Conservation (phyloP, 2,888 invertebrate genomes). For the Campoletis raptor region DNA sequence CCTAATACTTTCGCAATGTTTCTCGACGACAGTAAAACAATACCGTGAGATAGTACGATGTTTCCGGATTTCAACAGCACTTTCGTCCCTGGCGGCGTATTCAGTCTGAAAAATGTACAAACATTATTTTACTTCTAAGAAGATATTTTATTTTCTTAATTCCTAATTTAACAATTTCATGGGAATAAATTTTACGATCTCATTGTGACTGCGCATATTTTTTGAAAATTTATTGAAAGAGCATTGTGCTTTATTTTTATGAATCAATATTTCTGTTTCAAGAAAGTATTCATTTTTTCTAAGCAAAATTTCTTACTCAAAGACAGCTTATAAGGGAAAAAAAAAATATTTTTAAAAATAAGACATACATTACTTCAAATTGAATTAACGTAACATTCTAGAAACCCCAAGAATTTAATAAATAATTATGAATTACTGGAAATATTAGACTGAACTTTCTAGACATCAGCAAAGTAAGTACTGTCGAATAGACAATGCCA, state of each 20-base stretch:
- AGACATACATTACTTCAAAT: not conserved
- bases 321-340: too few species aligned
- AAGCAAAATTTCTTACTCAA: too few species aligned
- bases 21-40: conserved; percentile 89
- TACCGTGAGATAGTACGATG: conserved; percentile 89
- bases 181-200: not conserved
- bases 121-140: not conserved
- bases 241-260: too few species aligned
- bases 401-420: not conserved
- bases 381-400: not conserved
- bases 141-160: not conserved
- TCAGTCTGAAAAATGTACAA: conserved; percentile 86
- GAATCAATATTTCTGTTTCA: too few species aligned
- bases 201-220: not conserved
- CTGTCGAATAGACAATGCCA: not conserved
- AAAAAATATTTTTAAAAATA: too few species aligned
- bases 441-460: not conserved
- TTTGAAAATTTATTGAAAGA: not conserved
- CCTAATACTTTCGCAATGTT: conserved; percentile 90
- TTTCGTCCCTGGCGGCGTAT: conserved; percentile 97
- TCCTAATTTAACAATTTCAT: not conserved
- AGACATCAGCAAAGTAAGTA: not conserved
- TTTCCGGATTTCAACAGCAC: conserved; percentile 87
- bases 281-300: too few species aligned
- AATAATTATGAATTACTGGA: not conserved